phyloP scores from a whole-genome alignment of 2,113 vertebrate species.

The Acanthochromis polyacanthus region DNA sequence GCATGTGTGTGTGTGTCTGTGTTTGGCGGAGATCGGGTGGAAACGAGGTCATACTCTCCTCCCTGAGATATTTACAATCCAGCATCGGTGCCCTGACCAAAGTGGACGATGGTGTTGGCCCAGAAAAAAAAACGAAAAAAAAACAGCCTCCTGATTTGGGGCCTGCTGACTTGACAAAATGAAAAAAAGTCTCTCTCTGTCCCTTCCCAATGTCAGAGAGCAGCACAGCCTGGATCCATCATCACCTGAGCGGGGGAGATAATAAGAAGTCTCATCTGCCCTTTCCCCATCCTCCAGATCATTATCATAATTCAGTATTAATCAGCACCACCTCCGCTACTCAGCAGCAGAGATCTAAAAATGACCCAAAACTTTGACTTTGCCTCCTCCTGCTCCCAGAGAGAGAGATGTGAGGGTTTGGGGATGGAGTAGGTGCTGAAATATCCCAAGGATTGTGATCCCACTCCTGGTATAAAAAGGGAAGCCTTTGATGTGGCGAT shows the following conservation, averaged over 20 bases:
- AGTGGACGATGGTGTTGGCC: conserved; percentile 9
- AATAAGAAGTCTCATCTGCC: conserved; percentile 68
- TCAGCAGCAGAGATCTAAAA: conserved; percentile 67
- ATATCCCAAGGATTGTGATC: conserved; percentile 72
- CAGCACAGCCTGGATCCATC: conserved; percentile 57
- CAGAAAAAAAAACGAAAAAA: conserved; percentile 13
- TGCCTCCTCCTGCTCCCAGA: conserved; percentile 45
- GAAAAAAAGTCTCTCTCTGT: conserved; percentile 45
- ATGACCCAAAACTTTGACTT: conserved; percentile 70
- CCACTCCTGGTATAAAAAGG: conserved; percentile 56
- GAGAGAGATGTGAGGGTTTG: conserved; percentile 43
- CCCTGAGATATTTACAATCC: conserved; percentile 76
- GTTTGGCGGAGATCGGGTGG: conserved; percentile 58
- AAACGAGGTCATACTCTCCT: conserved; percentile 71
- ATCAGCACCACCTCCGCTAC: conserved; percentile 58
- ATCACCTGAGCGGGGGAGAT: conserved; percentile 57
- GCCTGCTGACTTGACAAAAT: conserved; percentile 70
- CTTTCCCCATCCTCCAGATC: conserved; percentile 62
- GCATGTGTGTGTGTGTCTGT: conserved; percentile 29
- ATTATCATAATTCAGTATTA: conserved; percentile 80
- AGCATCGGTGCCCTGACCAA: conserved; percentile 49
- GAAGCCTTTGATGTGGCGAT: conserved; percentile 70
- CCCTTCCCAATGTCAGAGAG: conserved; percentile 67
- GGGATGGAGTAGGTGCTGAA: conserved; percentile 52
- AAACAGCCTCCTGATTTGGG: conserved; percentile 40